phyloP scores from a whole-genome alignment of 2,888 invertebrate genomes.

The Trichopria drosophilae region DNA sequence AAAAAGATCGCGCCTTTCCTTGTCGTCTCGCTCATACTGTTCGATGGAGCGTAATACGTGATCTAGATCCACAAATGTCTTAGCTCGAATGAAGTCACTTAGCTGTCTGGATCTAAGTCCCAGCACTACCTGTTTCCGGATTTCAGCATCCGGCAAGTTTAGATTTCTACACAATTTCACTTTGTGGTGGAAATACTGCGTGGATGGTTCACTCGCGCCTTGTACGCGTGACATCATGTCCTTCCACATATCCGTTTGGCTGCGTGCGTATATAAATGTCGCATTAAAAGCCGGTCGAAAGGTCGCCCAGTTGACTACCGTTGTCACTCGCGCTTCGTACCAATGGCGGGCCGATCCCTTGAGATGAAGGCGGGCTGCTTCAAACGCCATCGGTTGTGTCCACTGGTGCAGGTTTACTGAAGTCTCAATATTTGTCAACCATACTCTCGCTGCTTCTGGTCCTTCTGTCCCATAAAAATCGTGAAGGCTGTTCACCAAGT shows the following conservation, averaged over 20 bases:
- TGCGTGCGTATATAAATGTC: no score
- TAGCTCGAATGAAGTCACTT: conserved; percentile 15
- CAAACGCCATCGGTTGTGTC: conserved; percentile 18
- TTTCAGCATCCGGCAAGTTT: conserved; percentile 10
- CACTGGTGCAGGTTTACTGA: conserved; percentile 18
- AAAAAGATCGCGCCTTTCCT: no score
- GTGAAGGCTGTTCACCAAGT: conserved; percentile 5
- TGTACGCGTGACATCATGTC: no score
- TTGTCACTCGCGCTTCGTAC: conserved; percentile 15
- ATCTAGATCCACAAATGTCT: no score
- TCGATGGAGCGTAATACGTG: no score
- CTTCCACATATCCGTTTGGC: no score
- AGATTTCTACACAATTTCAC: conserved; percentile 6
- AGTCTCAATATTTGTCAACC: no score
- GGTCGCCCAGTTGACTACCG: conserved; percentile 9
- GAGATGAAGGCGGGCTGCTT: conserved; percentile 9
- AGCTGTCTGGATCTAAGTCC: conserved; percentile 8
- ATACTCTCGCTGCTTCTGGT: no score
- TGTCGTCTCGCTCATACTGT: no score
- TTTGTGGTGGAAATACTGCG: conserved; percentile 23
- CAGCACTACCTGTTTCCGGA: no score
- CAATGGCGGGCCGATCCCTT: conserved; percentile 16
- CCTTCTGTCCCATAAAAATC: no score
- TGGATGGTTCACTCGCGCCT: no score
- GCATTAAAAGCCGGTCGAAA: conserved; percentile 14